phyloP scores from a whole-genome alignment of 2,888 invertebrate genomes.

The Petrolisthes cinctipes region DNA sequence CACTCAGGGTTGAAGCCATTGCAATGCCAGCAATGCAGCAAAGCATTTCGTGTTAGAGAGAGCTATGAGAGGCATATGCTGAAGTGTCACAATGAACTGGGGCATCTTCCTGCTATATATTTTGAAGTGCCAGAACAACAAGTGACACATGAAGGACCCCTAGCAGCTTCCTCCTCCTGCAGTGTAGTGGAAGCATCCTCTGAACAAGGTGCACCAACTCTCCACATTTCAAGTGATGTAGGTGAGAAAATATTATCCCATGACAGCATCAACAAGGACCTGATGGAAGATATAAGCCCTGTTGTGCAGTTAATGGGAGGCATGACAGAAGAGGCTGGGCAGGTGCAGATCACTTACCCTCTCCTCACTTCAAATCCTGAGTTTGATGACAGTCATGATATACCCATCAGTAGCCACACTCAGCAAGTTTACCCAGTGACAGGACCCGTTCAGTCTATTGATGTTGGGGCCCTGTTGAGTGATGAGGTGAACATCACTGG shows the following conservation, averaged over 20 bases:
- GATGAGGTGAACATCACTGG: constrained; percentile 2
- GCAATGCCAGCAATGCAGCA: constrained; percentile 28
- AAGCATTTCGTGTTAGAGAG: constrained; percentile 38
- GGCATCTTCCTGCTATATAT: constrained; percentile 30
- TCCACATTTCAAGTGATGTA: not conserved
- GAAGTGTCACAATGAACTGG: constrained; percentile 26
- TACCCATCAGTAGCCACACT: constrained; percentile 19
- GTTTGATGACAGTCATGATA: constrained; percentile 19
- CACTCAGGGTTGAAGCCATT: constrained; percentile 37
- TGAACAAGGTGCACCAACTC: not conserved
- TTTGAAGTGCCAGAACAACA: constrained; percentile 32
- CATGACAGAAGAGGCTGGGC: constrained; percentile 9
- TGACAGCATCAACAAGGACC: not conserved
- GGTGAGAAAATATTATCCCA: not conserved
- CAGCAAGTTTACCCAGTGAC: constrained; percentile 1
- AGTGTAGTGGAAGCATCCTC: not conserved
- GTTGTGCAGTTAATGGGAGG: constrained; percentile 32
- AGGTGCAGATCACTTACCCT: constrained; percentile 37
- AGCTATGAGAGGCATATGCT: constrained; percentile 45
- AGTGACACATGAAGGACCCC: not conserved
- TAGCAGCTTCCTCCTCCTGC: not conserved
- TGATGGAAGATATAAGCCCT: constrained; percentile 11
- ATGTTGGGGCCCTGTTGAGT: constrained; percentile 32
- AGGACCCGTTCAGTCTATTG: constrained; percentile 23
- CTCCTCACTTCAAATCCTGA: constrained; percentile 17